Base-by-base conservation (phyloP, 2,888 invertebrate species). In the Meandrusa payeni region DNA sequence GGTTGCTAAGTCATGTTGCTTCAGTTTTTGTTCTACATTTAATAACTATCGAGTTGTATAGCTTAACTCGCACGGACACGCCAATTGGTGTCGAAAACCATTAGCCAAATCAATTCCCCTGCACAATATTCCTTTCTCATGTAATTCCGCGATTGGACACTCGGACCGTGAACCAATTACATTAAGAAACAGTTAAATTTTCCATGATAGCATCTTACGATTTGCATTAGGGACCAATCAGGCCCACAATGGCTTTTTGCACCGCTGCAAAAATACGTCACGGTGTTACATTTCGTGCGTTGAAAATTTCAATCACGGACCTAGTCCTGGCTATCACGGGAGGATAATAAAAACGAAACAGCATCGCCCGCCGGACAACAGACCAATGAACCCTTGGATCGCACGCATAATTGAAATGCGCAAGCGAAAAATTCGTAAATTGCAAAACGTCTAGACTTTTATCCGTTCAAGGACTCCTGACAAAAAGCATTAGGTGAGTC, bases 321-420 rank as follows among this genome's bases (percentile, higher is more conserved):
- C 17, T 52, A 47, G 55, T 70, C 61, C 61, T 52, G 54, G 52
- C 58, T 64, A 63, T 64, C 66, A 59, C 52, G 54, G 58, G 59
- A 64, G 64, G 50, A 57, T 31, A 63, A 51, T 54, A 56, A 60
- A 57, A 67, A 71, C 73, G 60, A 68, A 57, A 55, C 59, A 63
- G 54, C 59, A 58, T 57, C 60, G 56, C 56, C 59, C 60, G 60
- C 66, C 69, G 9, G 47, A 68, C 67, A 69, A 64, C 66, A 52
- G 82, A 79, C 69, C 81, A 73, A 72, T 81, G 85, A 85, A 83
- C 85, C 65, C 64, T 55, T 57, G 65, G 55, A 70, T 73, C 72
- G 64, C 76, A 76, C 71, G 69, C 68, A 78, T 77, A 73, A 82
- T 82, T 83, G 68, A 69, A 73, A 83, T 83, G 77, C 83, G 73